Conservation (phyloP, 2,888 invertebrate genomes). For the Hirtodrosophila cameraria region DNA sequence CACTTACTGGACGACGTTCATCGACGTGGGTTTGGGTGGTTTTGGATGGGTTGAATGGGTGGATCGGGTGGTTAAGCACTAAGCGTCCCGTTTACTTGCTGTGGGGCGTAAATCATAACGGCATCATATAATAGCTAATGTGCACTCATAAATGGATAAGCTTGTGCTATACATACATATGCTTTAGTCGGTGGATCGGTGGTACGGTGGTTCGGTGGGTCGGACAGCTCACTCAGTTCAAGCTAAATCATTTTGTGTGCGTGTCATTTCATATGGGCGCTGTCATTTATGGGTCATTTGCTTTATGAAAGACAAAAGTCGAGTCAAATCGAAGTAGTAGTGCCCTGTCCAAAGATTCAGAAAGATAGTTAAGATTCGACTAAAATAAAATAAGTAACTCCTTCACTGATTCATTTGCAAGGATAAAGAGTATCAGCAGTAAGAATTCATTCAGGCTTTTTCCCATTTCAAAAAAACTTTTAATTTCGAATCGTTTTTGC, state of each 20-base stretch:
- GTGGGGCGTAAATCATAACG: slow-evolving; percentile 80
- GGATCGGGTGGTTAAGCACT: slow-evolving; percentile 1
- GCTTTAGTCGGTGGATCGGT: slow-evolving; percentile 19
- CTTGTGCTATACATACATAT: slow-evolving; percentile 52
- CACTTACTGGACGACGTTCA: slow-evolving; percentile 75
- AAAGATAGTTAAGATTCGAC: too few species aligned
- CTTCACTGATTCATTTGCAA: too few species aligned
- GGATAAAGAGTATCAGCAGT: too few species aligned
- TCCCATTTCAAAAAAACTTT: too few species aligned
- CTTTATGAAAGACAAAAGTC: slow-evolving; percentile 4
- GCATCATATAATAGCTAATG: slow-evolving; percentile 65
- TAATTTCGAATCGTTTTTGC: too few species aligned
- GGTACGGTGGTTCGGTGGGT: slow-evolving; percentile 9
- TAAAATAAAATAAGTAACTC: too few species aligned
- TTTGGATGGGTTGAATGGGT: neutral
- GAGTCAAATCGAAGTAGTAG: slow-evolving; percentile 1
- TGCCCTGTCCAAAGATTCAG: neutral
- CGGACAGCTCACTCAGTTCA: slow-evolving; percentile 43
- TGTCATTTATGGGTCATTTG: slow-evolving; percentile 75
- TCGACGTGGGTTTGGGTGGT: slow-evolving; percentile 7
- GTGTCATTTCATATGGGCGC: slow-evolving; percentile 45
- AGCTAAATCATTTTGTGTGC: slow-evolving; percentile 38
- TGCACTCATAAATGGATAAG: slow-evolving; percentile 79
- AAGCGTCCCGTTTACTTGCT: slow-evolving; percentile 5
- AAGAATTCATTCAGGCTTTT: too few species aligned